A percentile compares a stretch with the other conserved stretches of the same genome.
phyloP scores from a whole-genome alignment of 2,113 vertebrate genomes.

The Burhinus bistriatus region DNA sequence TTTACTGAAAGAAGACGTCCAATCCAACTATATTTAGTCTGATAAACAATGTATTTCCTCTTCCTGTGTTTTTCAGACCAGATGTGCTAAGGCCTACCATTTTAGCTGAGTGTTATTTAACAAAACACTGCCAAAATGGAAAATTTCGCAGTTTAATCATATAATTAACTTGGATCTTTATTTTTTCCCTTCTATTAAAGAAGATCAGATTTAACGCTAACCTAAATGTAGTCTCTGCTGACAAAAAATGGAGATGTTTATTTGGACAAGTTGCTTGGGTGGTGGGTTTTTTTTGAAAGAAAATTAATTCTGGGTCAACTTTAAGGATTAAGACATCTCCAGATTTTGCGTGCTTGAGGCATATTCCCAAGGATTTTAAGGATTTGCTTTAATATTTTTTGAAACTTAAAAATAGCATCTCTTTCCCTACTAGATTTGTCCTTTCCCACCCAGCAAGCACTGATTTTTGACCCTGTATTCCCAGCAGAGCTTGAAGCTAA shows the following conservation, averaged over 20 bases:
- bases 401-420: constrained; percentile 40
- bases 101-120: constrained; percentile 10
- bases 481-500: neutral
- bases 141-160: neutral
- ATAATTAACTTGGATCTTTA: neutral
- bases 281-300: neutral
- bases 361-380: neutral
- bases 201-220: neutral
- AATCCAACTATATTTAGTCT: constrained; percentile 18
- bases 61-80: constrained; percentile 37
- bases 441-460: constrained; percentile 7
- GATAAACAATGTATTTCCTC: constrained; percentile 56
- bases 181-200: neutral
- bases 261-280: neutral
- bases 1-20: neutral
- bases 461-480: constrained; percentile 22
- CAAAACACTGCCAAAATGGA: constrained; percentile 2
- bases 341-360: neutral
- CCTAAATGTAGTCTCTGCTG: neutral
- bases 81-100: constrained; percentile 19
- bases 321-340: constrained; percentile 10
- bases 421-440: neutral
- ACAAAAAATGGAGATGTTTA: neutral
- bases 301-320: constrained; percentile 2
- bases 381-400: constrained; percentile 25